Conservation (phyloP, 1,140 invertebrate species). For the Procambarus clarkii region DNA sequence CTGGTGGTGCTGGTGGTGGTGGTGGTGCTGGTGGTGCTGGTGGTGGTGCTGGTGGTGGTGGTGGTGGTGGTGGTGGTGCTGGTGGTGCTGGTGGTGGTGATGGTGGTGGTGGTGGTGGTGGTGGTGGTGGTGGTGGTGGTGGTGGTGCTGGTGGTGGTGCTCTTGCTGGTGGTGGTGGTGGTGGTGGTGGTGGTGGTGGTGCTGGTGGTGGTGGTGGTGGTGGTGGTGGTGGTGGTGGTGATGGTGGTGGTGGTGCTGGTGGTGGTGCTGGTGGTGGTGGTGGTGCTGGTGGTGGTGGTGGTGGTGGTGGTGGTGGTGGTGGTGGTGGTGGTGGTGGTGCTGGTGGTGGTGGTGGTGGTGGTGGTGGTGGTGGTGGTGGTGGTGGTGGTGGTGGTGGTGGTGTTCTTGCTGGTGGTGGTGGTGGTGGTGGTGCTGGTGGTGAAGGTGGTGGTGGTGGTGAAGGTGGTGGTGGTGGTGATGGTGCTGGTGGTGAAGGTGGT, state of each 20-base stretch:
- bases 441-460: not conserved
- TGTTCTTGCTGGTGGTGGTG: not conserved
- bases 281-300: not conserved
- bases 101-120: no score
- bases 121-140: no score
- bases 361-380: not conserved
- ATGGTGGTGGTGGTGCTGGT: not conserved
- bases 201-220: not conserved
- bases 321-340: not conserved
- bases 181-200: not conserved
- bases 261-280: not conserved
- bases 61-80: no score
- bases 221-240: not conserved
- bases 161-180: not conserved
- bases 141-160: not conserved
- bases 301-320: not conserved
- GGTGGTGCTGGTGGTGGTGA: no score
- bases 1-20: no score
- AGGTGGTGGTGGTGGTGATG: not conserved
- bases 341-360: not conserved
- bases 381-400: not conserved
- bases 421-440: not conserved
- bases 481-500: not conserved
- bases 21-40: no score
- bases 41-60: no score